Evolutionary conservation across 1,140 invertebrate species (phyloP), one percentile per base, ranked within the genome.

Genomic region (Drosophila guanche): DNA sequence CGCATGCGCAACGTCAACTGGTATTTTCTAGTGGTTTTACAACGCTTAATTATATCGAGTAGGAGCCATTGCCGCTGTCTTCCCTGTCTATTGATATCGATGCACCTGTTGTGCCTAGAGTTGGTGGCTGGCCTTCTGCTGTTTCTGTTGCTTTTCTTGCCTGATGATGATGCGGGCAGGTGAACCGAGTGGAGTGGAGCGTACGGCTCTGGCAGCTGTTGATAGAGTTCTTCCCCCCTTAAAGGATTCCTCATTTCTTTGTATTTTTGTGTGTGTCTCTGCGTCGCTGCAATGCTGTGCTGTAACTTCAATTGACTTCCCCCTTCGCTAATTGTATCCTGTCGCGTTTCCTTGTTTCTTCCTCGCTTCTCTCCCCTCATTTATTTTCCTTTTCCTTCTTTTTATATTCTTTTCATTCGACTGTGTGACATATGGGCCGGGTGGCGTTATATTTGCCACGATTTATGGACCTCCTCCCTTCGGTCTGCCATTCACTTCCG

Each of bases 281-380:
- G 43, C 67, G 69, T 73, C 68, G 47, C 53, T 74, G 71, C 70
- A 51, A 25, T 66, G 55, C 55, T 33, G 43, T 81, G 61, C 47
- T 83, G 68, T 73, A 70, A 78, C 74, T 83, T 78, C 79, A 83
- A 83, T 78, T 83, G 79, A 83, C 79, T 83, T 83, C 74, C 74
- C 79, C 79, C 62, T 77, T 77, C 53, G 60, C 79, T 83, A 81
- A 81, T 81, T 81, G 78, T 70, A 81, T 81, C 79, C 79, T 74
- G 79, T 81, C 51, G 78, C 54, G 59, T 81, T 81, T 80, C 61
- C 71, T 80, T 59, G 37, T 62, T 33, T 47, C 51, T 29, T 57
- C 42, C 50, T 23, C 29, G 33, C 16, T 20, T 51, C 20, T 23
- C 25, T 7, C 27, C 53, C 40, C 53, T 54, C 40, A 14, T 45